A percentile compares a stretch with the other conserved stretches of the same genome.
phyloP scores from a whole-genome alignment of 2,113 vertebrate species.

The Perca schrenkii region DNA sequence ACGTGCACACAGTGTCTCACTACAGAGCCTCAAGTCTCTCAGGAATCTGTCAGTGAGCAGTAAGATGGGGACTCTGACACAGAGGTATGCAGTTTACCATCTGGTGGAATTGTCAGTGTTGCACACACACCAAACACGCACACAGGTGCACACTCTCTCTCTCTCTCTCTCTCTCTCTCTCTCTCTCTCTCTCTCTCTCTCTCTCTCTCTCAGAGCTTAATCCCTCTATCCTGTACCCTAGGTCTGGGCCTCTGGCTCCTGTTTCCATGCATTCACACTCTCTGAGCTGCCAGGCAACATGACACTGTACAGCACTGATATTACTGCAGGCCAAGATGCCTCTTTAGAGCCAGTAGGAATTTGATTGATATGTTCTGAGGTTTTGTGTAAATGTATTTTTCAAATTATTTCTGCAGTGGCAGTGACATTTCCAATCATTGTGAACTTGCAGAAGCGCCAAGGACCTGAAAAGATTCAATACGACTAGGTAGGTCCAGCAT shows the following conservation, averaged over 20 bases:
- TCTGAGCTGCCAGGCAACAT: conserved; percentile 3
- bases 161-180: no score
- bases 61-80: conserved; percentile 48
- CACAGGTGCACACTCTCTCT: conserved; percentile 4
- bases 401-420: no score
- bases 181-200: no score
- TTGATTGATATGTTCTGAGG: no score
- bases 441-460: neutral
- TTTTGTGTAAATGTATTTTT: neutral
- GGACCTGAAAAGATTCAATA: neutral
- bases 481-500: neutral
- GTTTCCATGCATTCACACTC: conserved; percentile 33
- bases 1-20: conserved; percentile 9
- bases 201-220: no score
- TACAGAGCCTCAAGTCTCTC: conserved; percentile 13
- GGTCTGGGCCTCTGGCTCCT: conserved; percentile 47
- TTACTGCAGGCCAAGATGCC: neutral
- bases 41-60: conserved; percentile 61
- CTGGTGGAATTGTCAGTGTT: conserved; percentile 62
- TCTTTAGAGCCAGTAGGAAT: no score
- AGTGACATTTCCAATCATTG: neutral
- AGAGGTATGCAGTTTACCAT: conserved; percentile 66
- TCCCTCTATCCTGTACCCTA: neutral
- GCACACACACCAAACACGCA: neutral
- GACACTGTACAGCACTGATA: conserved; percentile 8